Evolutionary conservation across 2,888 invertebrate genomes (phyloP).

Genomic region (Bombylius discolor): DNA sequence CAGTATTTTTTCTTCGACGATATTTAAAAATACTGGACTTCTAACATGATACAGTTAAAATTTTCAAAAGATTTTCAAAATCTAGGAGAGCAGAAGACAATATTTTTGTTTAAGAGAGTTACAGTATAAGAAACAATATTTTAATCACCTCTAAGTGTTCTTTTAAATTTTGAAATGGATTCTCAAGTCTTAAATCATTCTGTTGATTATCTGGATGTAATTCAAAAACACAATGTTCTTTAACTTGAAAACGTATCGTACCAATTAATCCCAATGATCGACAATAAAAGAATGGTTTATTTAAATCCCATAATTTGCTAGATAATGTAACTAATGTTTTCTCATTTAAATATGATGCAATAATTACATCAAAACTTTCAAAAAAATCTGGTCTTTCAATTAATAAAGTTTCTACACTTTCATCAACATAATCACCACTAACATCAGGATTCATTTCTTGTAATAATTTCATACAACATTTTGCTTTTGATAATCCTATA

Average conservation of each 20-base stretch:
- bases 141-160: slow-evolving; percentile 49
- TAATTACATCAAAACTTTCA: slow-evolving; percentile 70
- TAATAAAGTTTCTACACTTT: slow-evolving; percentile 71
- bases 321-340: slow-evolving; percentile 55
- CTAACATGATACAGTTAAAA: too few relatives aligned
- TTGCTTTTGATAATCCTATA: slow-evolving; percentile 72
- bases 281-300: slow-evolving; percentile 76
- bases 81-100: too few relatives aligned
- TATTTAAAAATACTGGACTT: too few relatives aligned
- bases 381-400: slow-evolving; percentile 81
- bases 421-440: slow-evolving; percentile 82
- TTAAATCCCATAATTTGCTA: slow-evolving; percentile 67
- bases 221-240: slow-evolving; percentile 77
- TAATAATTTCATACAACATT: slow-evolving; percentile 66
- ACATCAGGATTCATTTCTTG: slow-evolving; percentile 89
- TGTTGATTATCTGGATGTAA: slow-evolving; percentile 87
- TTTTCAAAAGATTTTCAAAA: too few relatives aligned
- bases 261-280: slow-evolving; percentile 87
- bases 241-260: slow-evolving; percentile 73
- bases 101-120: too few relatives aligned
- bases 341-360: slow-evolving; percentile 31
- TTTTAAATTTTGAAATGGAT: slow-evolving; percentile 66
- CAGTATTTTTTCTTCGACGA: too few relatives aligned
- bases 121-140: too few relatives aligned
- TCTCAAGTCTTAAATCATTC: slow-evolving; percentile 74